Conservation (phyloP, 2,797 vertebrate species). For the Neopelma chrysocephalum region DNA sequence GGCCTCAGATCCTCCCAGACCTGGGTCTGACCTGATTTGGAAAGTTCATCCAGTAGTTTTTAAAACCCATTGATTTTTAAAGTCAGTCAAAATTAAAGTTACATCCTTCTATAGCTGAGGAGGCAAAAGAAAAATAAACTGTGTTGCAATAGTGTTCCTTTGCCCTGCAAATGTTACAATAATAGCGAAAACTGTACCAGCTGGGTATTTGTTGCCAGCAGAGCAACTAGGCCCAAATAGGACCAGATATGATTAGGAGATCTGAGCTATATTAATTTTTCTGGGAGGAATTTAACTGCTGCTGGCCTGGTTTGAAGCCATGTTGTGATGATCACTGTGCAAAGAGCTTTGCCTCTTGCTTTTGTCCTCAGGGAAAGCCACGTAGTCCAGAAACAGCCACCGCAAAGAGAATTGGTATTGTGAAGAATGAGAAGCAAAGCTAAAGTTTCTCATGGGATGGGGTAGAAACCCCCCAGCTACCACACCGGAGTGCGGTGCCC, state of each 20-base stretch:
- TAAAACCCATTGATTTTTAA: background rate
- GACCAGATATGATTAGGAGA: background rate
- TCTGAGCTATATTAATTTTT: background rate
- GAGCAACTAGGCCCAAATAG: background rate
- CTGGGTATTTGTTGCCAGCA: background rate
- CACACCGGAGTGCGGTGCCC: background rate
- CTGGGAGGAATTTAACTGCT: background rate
- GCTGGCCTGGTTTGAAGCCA: background rate
- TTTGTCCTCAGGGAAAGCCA: background rate
- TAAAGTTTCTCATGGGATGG: background rate
- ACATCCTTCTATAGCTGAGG: background rate
- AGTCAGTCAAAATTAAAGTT: background rate
- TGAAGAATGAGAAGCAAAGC: background rate
- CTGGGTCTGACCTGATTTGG: background rate
- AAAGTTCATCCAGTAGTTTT: background rate
- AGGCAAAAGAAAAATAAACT: background rate
- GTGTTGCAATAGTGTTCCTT: background rate
- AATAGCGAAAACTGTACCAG: background rate
- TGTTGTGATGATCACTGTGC: background rate
- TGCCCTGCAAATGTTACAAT: background rate
- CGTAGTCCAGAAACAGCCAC: background rate
- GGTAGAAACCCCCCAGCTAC: background rate
- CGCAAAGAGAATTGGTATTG: background rate
- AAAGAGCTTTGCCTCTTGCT: background rate
- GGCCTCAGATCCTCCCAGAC: background rate